Evolutionary conservation across 2,888 invertebrate genomes (phyloP).

Genomic region (Leptinotarsa peninsularis): DNA sequence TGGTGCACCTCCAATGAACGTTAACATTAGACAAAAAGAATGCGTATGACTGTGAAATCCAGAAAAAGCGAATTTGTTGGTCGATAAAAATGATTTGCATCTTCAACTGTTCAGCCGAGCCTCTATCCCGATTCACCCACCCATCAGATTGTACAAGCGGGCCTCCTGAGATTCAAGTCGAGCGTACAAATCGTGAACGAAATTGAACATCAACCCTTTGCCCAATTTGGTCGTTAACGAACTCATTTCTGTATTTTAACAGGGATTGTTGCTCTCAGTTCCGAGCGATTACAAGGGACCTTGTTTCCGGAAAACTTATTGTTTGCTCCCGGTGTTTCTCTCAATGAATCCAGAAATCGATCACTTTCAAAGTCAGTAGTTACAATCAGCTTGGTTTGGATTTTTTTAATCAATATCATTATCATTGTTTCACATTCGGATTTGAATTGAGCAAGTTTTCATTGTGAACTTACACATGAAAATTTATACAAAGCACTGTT

Average conservation of each 20-base stretch:
- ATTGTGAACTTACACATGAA: too few relatives aligned
- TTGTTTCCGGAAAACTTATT: neutral
- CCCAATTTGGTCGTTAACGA: neutral
- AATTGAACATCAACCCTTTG: slow-evolving; percentile 10
- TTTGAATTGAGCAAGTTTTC: too few relatives aligned
- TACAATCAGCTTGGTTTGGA: too few relatives aligned
- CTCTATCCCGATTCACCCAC: neutral
- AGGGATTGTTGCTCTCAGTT: neutral
- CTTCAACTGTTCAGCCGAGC: neutral
- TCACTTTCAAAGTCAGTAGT: neutral
- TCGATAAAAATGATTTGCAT: neutral
- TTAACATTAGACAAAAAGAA: too few relatives aligned
- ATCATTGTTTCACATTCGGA: too few relatives aligned
- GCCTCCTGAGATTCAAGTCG: neutral
- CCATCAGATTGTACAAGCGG: neutral
- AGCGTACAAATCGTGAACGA: neutral
- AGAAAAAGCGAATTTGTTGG: neutral
- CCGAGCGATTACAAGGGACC: neutral
- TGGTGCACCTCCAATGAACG: too few relatives aligned
- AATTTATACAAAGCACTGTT: too few relatives aligned
- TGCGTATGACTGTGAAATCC: neutral
- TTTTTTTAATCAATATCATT: too few relatives aligned
- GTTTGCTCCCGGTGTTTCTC: neutral
- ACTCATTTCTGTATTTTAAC: slow-evolving; percentile 9
- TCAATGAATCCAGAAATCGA: neutral